These are phyloP conservation scores for Epiblema foenella DNA, from an alignment of 2,888 invertebrate genomes.

Conservation along the genomic window DNA sequence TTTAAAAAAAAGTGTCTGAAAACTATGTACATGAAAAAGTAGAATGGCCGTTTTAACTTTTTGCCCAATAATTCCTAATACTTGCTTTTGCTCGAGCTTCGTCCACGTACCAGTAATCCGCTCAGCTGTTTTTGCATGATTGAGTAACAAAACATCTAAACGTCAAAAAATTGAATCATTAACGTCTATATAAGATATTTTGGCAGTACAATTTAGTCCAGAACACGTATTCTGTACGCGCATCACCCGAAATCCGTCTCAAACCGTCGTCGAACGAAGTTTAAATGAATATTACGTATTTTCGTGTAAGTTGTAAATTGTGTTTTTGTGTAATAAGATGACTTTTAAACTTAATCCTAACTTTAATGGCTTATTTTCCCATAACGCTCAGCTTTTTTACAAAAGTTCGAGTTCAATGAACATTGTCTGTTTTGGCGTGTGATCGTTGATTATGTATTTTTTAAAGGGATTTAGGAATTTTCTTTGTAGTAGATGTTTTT, in stretches of 20 bases:
- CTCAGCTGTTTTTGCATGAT: too few species aligned
- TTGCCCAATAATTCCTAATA: too few species aligned
- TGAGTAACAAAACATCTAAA: too few species aligned
- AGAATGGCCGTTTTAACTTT: too few species aligned
- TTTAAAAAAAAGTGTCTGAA: too few species aligned
- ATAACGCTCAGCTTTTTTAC: conserved; percentile 28
- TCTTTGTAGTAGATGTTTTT: neutral
- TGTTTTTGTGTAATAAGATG: conserved; percentile 71
- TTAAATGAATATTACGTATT: conserved; percentile 50
- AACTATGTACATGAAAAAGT: too few species aligned
- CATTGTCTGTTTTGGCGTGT: conserved; percentile 20
- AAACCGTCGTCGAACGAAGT: conserved; percentile 29
- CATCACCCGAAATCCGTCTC: conserved; percentile 55
- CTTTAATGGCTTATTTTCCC: conserved; percentile 68
- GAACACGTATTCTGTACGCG: conserved; percentile 13
- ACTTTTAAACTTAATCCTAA: conserved; percentile 71
- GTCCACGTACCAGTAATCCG: too few species aligned
- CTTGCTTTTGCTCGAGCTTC: too few species aligned
- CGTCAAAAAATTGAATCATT: too few species aligned
- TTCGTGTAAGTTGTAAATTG: conserved; percentile 73
- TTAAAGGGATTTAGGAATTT: neutral
- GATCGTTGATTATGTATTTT: conserved; percentile 29
- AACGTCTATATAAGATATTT: too few species aligned
- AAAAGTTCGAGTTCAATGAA: conserved; percentile 29
- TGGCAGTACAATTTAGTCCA: neutral